A percentile compares a stretch with the other conserved stretches of the same genome.
These are phyloP conservation scores for Cebus imitator DNA, from an alignment of 2,113 vertebrate genomes.

Conservation along the genomic window DNA sequence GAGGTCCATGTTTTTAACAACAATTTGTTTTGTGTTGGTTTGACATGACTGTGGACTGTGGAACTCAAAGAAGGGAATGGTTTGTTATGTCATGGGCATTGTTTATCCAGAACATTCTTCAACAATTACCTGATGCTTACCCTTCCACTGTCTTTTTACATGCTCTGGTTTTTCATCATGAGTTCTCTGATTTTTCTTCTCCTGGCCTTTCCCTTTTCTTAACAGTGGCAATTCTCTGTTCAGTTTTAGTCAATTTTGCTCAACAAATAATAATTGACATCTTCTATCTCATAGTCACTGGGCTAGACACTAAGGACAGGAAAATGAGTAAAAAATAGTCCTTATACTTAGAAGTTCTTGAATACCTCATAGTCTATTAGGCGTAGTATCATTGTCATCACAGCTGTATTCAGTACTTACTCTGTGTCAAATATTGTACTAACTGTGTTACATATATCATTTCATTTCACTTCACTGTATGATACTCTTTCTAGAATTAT, in stretches of 20 bases:
- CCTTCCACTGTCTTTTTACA: neutral
- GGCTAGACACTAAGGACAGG: neutral
- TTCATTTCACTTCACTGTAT: neutral
- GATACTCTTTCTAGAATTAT: neutral
- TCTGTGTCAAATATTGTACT: neutral
- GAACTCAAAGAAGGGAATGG: neutral
- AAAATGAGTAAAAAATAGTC: neutral
- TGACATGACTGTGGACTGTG: neutral
- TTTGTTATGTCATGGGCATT: neutral
- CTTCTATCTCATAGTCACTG: neutral
- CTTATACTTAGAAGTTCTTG: neutral
- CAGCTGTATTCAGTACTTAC: neutral
- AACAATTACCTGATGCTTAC: neutral
- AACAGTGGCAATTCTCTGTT: neutral
- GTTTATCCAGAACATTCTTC: neutral
- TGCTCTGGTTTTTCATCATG: neutral
- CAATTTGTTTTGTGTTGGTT: neutral
- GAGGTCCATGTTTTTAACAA: neutral
- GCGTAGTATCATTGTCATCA: too few species aligned
- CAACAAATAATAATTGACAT: neutral
- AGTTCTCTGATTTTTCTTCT: neutral
- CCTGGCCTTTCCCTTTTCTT: neutral
- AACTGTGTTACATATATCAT: neutral
- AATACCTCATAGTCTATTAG: neutral
- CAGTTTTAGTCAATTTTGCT: neutral